A percentile compares a stretch with the other conserved stretches of the same genome.
Evolutionary conservation across 2,888 invertebrate species (phyloP).

Genomic region (Macrostomum cliftonense): DNA sequence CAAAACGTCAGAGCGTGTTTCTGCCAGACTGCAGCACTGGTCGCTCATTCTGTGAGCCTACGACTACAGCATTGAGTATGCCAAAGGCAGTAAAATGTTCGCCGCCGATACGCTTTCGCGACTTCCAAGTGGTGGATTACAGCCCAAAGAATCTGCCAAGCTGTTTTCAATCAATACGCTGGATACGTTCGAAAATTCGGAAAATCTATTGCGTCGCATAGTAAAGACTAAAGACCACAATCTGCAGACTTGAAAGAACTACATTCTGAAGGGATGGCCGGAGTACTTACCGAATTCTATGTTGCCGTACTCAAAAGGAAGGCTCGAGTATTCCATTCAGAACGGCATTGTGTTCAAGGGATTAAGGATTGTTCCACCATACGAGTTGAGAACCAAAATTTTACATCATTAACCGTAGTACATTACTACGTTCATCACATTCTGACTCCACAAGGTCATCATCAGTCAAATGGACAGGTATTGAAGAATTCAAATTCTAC

Average conservation of each 20-base stretch:
- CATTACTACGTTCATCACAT: not conserved
- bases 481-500: no score
- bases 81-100: slow-evolving; percentile 16
- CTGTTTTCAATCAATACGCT: slow-evolving; percentile 2
- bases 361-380: not conserved
- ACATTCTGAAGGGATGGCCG: slow-evolving; percentile 5
- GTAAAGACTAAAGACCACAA: not conserved
- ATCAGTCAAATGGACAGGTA: not conserved
- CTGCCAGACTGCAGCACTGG: slow-evolving; percentile 18
- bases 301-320: slow-evolving; percentile 2
- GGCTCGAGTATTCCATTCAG: slow-evolving; percentile 2
- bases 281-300: not conserved
- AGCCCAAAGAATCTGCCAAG: not conserved
- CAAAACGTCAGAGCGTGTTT: slow-evolving; percentile 14
- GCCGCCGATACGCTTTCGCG: slow-evolving; percentile 24
- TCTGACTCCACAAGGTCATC: not conserved
- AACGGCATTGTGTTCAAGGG: slow-evolving; percentile 1
- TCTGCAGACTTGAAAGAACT: not conserved
- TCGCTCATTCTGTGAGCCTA: slow-evolving; percentile 20
- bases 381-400: no score
- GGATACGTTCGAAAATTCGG: not conserved
- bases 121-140: not conserved
- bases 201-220: not conserved
- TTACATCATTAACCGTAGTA: no score
- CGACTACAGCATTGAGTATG: slow-evolving; percentile 20